A percentile compares a stretch with the other conserved stretches of the same genome.
phyloP scores from a whole-genome alignment of 1,140 invertebrate genomes.

The Meloidogyne hapla region DNA sequence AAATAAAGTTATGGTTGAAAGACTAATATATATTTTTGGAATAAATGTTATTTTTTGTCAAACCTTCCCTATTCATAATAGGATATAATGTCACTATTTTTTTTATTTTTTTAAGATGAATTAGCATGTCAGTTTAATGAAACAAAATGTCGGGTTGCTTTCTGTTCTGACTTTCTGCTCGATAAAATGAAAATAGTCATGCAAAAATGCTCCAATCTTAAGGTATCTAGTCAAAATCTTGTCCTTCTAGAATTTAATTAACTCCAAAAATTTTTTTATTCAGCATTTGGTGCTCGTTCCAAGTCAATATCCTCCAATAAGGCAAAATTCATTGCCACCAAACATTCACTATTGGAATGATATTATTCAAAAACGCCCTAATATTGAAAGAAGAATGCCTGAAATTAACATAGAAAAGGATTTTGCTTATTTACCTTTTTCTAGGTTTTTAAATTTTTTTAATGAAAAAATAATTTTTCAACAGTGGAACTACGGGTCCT shows the following conservation, averaged over 20 bases:
- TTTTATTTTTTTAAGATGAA: constrained; percentile 69
- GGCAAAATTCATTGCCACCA: neutral
- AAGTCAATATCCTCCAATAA: constrained; percentile 6
- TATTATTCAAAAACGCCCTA: neutral
- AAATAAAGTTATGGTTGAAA: neutral
- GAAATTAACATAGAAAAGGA: constrained; percentile 36
- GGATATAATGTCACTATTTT: no score
- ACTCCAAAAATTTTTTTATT: neutral
- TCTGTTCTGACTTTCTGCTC: constrained; percentile 71
- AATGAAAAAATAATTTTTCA: neutral
- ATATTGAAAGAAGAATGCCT: neutral
- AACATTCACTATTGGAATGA: constrained; percentile 15
- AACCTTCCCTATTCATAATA: no score
- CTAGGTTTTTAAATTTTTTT: constrained; percentile 22
- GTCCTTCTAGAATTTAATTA: neutral
- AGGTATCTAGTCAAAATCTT: no score
- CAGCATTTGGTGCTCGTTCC: constrained; percentile 28
- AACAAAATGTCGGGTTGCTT: constrained; percentile 72
- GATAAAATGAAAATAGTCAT: constrained; percentile 67
- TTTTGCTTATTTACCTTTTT: constrained; percentile 39
- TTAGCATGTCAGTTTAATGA: constrained; percentile 73
- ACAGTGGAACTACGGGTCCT: constrained; percentile 40
- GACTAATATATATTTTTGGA: neutral
- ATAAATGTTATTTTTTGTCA: neutral
- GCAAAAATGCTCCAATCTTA: constrained; percentile 37